Evolutionary conservation across 2,888 invertebrate species (phyloP), one percentile per base, ranked within the genome.

Genomic region (Sussaba pulchella): DNA sequence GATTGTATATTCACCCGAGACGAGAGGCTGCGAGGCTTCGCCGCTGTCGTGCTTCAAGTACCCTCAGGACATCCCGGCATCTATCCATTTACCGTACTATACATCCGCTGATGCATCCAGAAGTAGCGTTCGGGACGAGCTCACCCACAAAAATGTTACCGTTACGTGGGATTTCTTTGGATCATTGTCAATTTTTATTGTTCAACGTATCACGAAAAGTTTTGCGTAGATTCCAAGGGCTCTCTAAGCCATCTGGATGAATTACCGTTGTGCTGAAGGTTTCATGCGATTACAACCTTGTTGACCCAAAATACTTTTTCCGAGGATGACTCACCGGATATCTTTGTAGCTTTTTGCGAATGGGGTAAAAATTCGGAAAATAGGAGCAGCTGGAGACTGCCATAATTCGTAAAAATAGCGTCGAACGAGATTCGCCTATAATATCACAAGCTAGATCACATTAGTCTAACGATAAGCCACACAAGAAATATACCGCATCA

Each of bases 1-100:
- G 77, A 81, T 81, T 69, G 81, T 59, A 61, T 69, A 77, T 73
- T 81, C 77, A 69, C 69, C 73, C n/a, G n/a, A 63, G 72, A 70
- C 67, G 72, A 73, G 69, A 72, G 77, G 69, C 67, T 67, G n/a
- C n/a, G n/a, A n/a, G 63, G 67, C 54, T 77, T 67, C 39, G 14
- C 57, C 57, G 73, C 54, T 69, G 63, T 43, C 50, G 57, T 61
- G 63, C 73, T 63, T 69, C 36, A 54, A 73, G 19, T 69, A 17
- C 69, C 41, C 61, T 66, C 71, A 43, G 61, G 52, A 36, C 57
- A 43, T 67, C 26, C 63, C 19, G 12, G 26, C 14, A 24, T 52
- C 39, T 63, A 67, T 66, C n/a, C n/a, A 59, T 54, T 19, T 39
- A 21, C 6, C 24, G 21, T 41, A 43, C 72, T 77, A 77, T 59